phyloP scores from a whole-genome alignment of 2,113 vertebrate species.

The Takifugu flavidus region DNA sequence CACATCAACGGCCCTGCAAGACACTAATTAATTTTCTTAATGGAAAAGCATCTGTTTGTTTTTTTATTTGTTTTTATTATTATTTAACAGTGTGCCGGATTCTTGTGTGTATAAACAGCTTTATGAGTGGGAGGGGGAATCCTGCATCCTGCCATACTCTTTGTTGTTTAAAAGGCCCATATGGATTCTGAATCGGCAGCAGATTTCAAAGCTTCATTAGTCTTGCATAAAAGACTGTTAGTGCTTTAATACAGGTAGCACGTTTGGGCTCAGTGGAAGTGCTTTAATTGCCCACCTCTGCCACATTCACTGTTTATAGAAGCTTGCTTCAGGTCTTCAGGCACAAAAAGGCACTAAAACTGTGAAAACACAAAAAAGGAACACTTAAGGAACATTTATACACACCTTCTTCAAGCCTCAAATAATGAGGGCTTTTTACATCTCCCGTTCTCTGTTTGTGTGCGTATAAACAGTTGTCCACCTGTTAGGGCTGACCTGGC shows the following conservation, averaged over 20 bases:
- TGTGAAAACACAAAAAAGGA: constrained; percentile 45
- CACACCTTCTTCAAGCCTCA: constrained; percentile 41
- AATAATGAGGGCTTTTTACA: constrained; percentile 52
- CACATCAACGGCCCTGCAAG: constrained; percentile 36
- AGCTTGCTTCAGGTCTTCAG: too few species aligned
- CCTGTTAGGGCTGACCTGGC: constrained; percentile 98
- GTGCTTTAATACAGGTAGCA: constrained; percentile 67
- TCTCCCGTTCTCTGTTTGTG: constrained; percentile 23
- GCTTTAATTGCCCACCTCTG: constrained; percentile 71
- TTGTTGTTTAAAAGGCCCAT: constrained; percentile 75
- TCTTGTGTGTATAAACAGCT: constrained; percentile 69
- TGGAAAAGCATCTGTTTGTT: constrained; percentile 53
- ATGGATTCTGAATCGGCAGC: constrained; percentile 71
- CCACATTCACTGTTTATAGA: constrained; percentile 26
- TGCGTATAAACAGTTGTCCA: constrained; percentile 84
- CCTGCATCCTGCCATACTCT: constrained; percentile 51
- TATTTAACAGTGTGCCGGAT: constrained; percentile 62
- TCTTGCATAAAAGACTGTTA: constrained; percentile 76
- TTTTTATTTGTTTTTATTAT: constrained; percentile 22
- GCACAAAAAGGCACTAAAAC: constrained; percentile 55
- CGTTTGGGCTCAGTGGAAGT: constrained; percentile 67
- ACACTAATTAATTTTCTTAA: constrained; percentile 66
- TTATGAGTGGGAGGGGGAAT: constrained; percentile 59
- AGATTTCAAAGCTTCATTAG: constrained; percentile 75
- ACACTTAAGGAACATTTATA: constrained; percentile 52